Percentiles rank a stretch among this genome's conserved stretches.
phyloP scores from a whole-genome alignment of 2,113 vertebrate genomes.

The Myodes glareolus region DNA sequence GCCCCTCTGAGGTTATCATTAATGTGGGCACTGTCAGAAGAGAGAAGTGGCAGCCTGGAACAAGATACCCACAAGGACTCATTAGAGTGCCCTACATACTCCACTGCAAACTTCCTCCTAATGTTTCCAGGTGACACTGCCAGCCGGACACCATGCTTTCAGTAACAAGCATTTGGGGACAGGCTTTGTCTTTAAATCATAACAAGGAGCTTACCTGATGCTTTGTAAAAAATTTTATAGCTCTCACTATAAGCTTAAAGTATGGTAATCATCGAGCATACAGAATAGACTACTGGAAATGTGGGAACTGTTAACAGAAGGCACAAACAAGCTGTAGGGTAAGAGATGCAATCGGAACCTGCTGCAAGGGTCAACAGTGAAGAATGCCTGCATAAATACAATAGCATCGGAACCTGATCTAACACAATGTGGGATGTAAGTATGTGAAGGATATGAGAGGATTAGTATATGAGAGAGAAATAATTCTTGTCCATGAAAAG shows the following conservation, averaged over 20 bases:
- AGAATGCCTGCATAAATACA: background rate
- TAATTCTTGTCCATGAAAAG: background rate
- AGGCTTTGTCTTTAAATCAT: background rate
- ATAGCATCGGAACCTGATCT: background rate
- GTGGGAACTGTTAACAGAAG: background rate
- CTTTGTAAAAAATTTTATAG: background rate
- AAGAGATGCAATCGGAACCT: background rate
- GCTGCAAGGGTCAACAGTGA: background rate
- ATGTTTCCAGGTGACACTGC: background rate
- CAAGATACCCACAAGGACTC: background rate
- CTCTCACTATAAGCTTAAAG: slow-evolving; percentile 20
- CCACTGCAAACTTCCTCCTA: background rate
- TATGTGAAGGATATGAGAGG: background rate
- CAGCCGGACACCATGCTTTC: background rate
- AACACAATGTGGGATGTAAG: background rate
- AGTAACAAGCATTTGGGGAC: background rate
- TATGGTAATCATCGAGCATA: background rate
- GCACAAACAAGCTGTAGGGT: background rate
- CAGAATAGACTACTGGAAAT: background rate
- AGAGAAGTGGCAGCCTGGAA: background rate
- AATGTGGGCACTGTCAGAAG: background rate
- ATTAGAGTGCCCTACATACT: background rate
- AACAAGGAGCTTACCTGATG: background rate
- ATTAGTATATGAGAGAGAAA: background rate
- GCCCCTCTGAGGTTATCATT: background rate